Base-by-base conservation (phyloP, 2,797 vertebrate species). In the Clamator glandarius region DNA sequence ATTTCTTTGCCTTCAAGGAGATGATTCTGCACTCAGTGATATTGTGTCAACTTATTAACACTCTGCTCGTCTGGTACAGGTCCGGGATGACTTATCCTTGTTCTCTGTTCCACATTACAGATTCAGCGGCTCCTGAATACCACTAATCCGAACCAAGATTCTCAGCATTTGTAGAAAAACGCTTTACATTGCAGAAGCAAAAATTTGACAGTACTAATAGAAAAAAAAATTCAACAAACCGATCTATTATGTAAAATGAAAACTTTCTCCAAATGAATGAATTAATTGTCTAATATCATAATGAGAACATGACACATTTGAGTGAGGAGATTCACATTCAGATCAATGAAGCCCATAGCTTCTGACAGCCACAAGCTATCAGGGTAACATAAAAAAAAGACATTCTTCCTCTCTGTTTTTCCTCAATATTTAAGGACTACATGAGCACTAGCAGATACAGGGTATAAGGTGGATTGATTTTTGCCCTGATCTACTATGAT, bases 1-100 rank as follows among this genome's bases (percentile, higher is more conserved):
- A 82, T 94, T 88, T 92, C 91, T 90, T 93, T 95, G 88, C 92
- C 92, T 96, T 95, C 76, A 91, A 97, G 93, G 89, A 96, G 48
- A 88, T 74, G 70, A 84, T 83, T 89, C 87, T 91, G 87, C 51
- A 82, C 41, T 78, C 74, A 69, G 29, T 84, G 64, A 94, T 93
- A 90, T 26, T 70, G 85, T 96, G 66, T 94, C 85, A 84, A 73
- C 84, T 88, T 81, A 82, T 90, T 94, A 97, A 87, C 73, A 78
- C 82, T 69, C 81, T 69, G 83, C 80, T 84, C 92, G 83, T 89
- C 82, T 94, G 25, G 41, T 59, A 57, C 8, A 89, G 63, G 85
- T 92, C 55, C 61, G 94, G 77, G 78, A 93, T 77, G 63, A 91
- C 90, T 93, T 93, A 76, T 55, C 90, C 54, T 42, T 72, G 57